A percentile compares a stretch with the other conserved stretches of the same genome.
These are phyloP conservation scores for Hyperopisus bebe DNA, from an alignment of 2,113 vertebrate genomes.

Conservation along the genomic window DNA sequence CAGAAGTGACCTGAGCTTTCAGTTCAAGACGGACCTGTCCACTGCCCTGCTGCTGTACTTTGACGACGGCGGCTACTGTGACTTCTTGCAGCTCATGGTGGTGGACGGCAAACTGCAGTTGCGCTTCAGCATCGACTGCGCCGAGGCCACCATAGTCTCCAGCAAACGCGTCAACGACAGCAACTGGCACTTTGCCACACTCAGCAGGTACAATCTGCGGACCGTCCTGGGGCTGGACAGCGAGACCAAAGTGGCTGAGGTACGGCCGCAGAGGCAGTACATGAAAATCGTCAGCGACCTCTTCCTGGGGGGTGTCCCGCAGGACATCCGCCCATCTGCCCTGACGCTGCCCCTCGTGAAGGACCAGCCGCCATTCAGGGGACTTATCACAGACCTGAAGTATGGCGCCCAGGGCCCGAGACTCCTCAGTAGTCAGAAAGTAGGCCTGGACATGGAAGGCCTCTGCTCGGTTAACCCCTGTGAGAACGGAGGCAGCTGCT, in stretches of 20 bases:
- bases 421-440: slow-evolving; percentile 78
- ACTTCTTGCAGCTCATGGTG: slow-evolving; percentile 88
- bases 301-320: slow-evolving; percentile 87
- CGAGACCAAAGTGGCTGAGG: slow-evolving; percentile 69
- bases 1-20: slow-evolving; percentile 89
- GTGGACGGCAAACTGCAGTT: slow-evolving; percentile 83
- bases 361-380: slow-evolving; percentile 74
- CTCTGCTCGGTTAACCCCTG: slow-evolving; percentile 83
- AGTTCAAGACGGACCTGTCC: slow-evolving; percentile 85
- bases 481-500: slow-evolving; percentile 89
- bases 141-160: slow-evolving; percentile 72
- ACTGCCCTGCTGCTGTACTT: slow-evolving; percentile 92
- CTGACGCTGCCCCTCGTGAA: slow-evolving; percentile 81
- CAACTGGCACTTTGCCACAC: slow-evolving; percentile 81
- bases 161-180: slow-evolving; percentile 78
- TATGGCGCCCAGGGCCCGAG: slow-evolving; percentile 79
- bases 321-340: slow-evolving; percentile 76
- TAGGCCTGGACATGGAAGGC: slow-evolving; percentile 80
- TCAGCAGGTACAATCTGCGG: slow-evolving; percentile 79
- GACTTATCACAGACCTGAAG: slow-evolving; percentile 86
- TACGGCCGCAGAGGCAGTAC: slow-evolving; percentile 78
- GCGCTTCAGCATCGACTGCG: slow-evolving; percentile 93
- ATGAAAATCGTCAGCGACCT: slow-evolving; percentile 97
- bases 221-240: slow-evolving; percentile 82
- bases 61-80: slow-evolving; percentile 92